These are phyloP conservation scores for Apocrypta bakeri DNA, from an alignment of 1,140 invertebrate genomes.

Conservation along the genomic window DNA sequence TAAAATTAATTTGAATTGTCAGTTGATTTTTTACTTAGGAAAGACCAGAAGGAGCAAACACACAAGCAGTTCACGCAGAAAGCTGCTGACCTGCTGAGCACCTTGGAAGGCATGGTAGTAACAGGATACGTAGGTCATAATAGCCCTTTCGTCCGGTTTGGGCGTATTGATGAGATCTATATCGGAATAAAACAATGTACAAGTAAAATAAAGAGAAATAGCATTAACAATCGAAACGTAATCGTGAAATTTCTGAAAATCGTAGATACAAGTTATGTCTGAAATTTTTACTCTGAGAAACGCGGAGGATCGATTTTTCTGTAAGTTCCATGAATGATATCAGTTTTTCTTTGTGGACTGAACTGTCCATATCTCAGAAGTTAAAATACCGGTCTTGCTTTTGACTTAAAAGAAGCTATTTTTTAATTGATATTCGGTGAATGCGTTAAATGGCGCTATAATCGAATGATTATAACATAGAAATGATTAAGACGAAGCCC, in stretches of 20 bases:
- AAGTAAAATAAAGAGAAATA: background rate
- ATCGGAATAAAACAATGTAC: conserved; percentile 34
- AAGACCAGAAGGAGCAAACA: conserved; percentile 55
- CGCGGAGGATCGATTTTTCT: too few species aligned
- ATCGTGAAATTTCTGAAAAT: background rate
- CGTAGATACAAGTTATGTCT: too few species aligned
- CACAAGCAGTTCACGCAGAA: conserved; percentile 72
- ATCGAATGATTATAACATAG: background rate
- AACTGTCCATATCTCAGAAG: too few species aligned
- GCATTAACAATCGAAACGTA: background rate
- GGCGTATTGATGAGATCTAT: conserved; percentile 98
- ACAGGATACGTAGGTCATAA: conserved; percentile 99
- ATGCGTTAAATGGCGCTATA: background rate
- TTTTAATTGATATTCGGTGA: too few species aligned
- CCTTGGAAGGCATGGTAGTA: conserved; percentile 99
- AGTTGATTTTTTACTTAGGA: conserved; percentile 35
- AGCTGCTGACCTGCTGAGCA: conserved; percentile 92
- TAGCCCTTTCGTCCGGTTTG: conserved; percentile 97
- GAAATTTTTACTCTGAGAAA: too few species aligned
- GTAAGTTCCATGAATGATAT: background rate
- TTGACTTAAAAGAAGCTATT: too few species aligned
- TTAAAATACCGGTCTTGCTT: too few species aligned
- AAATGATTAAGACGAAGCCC: background rate
- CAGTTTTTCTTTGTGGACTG: background rate
- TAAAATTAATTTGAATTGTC: background rate